Base-by-base conservation (phyloP, 37 sponge, comb jelly and placozoan genomes). In the Hexactinellida sp. region DNA sequence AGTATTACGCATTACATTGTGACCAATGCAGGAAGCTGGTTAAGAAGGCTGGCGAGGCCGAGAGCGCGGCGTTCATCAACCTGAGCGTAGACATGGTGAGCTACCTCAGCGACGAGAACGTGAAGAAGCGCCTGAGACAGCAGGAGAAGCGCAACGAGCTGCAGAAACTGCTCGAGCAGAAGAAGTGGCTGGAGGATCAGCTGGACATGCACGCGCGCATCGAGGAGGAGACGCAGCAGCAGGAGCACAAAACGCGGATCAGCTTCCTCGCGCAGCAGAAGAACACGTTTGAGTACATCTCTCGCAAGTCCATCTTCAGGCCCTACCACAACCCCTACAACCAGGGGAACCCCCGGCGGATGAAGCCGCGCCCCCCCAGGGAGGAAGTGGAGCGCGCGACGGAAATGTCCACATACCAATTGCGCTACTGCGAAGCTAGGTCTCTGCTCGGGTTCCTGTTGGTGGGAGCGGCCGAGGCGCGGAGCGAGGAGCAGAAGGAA, bases 391-490 rank as follows among this genome's bases (percentile, higher is more conserved):
- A 63, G 30, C 76, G 76, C 3, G 76, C 76, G 25, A 63, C 76
- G 5, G 76, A 63, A 23, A 63, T 63, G 76, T 63, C 76, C 34
- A 63, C 76, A n/a, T 63, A 63, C 30, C 76, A 63, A n/a, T n/a
- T 63, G 28, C 76, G 76, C 1, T 63, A 86, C 37, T 87, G 41
- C 5, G 94, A 94, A 82, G 94, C 92, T 25, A 91, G 90, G 82
- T 82, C 91, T 35, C 47, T 94, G 23, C 88, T 94, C 41, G 85
- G 88, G 55, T 91, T 90, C 16, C 82, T 94, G 10, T 83, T 94
- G 28, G 90, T 90, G 37, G 91, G 90, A 55, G 94, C 94, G 38
- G 92, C 94, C 24, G 94, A 94, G 85, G 90, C 87, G 36, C 38
- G 38, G 38, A 84, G 55, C 37, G 84, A 94, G 82, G 92, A 63